Base-by-base conservation (phyloP, 2,888 invertebrate genomes). In the Automeris io region DNA sequence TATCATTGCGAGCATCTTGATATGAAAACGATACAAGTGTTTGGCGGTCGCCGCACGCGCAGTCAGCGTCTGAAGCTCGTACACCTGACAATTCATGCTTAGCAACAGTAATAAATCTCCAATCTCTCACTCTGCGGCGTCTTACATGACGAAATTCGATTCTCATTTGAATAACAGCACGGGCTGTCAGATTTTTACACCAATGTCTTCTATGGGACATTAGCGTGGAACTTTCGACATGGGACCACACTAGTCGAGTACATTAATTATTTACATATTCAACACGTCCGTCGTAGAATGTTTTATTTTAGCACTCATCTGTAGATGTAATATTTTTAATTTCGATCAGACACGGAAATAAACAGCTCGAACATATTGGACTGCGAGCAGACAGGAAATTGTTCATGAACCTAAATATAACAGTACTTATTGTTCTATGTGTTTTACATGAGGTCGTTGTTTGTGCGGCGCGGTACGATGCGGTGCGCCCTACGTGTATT, bases 1-100 rank as follows among this genome's bases (percentile, higher is more conserved):
- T 79, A 83, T 81, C 80, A 61, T 45, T 57, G 62, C 63, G 63
- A 58, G 56, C 66, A 79, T 80, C 79, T 73, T 41, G 72, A 77
- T 75, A 68, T 58, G 61, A 52, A 60, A 61, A 56, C 49, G 76
- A 76, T 78, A 60, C 53, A 62, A 60, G 49, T 55, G 50, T 42
- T 37, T 33, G 33, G 43, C 52, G 65, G 61, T 53, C 45, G 41
- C 55, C 57, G 74, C 77, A 73, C 77, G 77, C 71, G 78, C 69
- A 69, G 58, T 58, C 48, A 46, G 42, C 46, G 51, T 42, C 51
- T 46, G 46, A 57, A 62, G 59, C 68, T 70, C 66, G 63, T 61
- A 61, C 60, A 63, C 54, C 59, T 56, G 63, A 68, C 70, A 66
- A 71, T 72, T 67, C 68, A 69, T 68, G 60, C 62, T 64, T 54